A percentile compares a stretch with the other conserved stretches of the same genome.
Evolutionary conservation across 2,888 invertebrate species (phyloP).

Genomic region (Trissonchulus latispiculum): DNA sequence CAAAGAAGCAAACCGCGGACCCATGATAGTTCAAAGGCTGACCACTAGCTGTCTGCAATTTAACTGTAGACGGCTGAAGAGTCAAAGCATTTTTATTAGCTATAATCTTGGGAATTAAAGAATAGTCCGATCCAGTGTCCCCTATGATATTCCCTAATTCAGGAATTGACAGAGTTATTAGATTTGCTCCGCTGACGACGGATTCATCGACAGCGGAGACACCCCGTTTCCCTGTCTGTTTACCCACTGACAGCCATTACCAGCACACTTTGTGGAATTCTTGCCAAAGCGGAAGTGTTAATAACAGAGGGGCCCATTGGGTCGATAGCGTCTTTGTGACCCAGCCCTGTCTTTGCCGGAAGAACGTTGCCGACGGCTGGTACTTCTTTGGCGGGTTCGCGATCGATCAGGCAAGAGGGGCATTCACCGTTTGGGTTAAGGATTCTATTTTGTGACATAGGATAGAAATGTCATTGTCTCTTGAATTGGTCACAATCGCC

Average conservation of each 20-base stretch:
- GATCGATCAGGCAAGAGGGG: neutral
- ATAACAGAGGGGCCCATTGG: neutral
- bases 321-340: neutral
- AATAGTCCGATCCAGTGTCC: neutral
- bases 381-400: neutral
- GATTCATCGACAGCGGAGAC: neutral
- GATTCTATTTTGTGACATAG: neutral
- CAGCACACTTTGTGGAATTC: neutral
- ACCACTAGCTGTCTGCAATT: neutral
- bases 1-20: neutral
- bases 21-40: neutral
- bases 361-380: too few species aligned
- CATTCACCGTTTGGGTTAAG: neutral
- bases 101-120: neutral
- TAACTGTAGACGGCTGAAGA: neutral
- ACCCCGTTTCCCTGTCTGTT: neutral
- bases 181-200: neutral
- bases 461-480: neutral
- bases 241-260: neutral
- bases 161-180: neutral
- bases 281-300: neutral
- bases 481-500: neutral
- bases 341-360: too few species aligned
- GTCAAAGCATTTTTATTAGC: neutral
- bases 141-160: neutral